Evolutionary conservation across 2,113 vertebrate genomes (phyloP), one percentile per base, ranked within the genome.

Genomic region (Gavia stellata): DNA sequence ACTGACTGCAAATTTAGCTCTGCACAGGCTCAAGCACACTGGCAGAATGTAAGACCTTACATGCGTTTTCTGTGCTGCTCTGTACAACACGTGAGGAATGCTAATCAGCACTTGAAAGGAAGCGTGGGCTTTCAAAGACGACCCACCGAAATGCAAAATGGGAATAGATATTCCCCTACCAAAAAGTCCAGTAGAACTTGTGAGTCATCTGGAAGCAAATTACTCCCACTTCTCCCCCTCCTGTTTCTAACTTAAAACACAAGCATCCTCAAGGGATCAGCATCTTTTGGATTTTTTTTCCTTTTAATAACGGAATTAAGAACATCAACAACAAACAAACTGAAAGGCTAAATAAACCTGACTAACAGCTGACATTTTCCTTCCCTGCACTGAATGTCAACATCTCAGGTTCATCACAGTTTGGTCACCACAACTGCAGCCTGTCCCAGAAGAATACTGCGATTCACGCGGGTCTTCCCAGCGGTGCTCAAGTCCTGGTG

Each of bases 51-150:
- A 88, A 84, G 71, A 83, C 72, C 61, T 93, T 87, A 70, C 80
- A 94, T 77, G 90, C 93, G 81, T 97, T 96, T 96, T 78, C 91
- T 62, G 55, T 92, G 82, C 92, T 66, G 73, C 52, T 83, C 92
- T 29, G 65, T 61, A 81, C 44, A 75, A 85, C 93, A 92, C 14
- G 18, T 63, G 67, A 89, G 70, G 91, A 96, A 97, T 97, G 84
- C 91, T 97, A 96, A 97, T 95, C 85, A 97, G 78, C 61, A n/a
- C 72, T 40, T 93, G 97, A 97, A 97, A 96, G 82, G 61, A 70
- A 90, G 87, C 0, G 11, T 49, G 45, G 70, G 52, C 67, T 96
- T 92, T 86, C 85, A 94, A 94, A 96, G 81, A 86, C 36, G 86
- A 84, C 59, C 55, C 80, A 94, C 74, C 29, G 0, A 96, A 96